Evolutionary conservation across 2,797 vertebrate species (phyloP).

Genomic region (Hoplostethus atlanticus): DNA sequence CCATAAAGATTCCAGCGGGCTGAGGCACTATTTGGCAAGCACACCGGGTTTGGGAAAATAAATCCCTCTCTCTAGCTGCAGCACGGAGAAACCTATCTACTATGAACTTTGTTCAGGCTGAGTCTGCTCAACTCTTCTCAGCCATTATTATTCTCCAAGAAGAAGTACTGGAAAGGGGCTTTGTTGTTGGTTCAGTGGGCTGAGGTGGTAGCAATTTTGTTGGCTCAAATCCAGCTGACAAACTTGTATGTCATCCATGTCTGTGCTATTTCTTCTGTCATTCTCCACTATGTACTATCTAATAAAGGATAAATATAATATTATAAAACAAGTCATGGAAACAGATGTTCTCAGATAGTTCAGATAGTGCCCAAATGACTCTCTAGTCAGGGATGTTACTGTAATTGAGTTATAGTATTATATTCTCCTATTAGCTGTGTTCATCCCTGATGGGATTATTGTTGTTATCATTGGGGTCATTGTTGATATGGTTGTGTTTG

Average conservation of each 20-base stretch:
- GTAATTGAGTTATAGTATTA: too few species aligned
- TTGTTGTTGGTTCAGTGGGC: constrained; percentile 10
- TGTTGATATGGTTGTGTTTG: neutral
- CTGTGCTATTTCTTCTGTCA: constrained; percentile 1
- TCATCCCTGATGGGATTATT: neutral
- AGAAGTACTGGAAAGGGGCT: neutral
- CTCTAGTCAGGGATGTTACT: neutral
- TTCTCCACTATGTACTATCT: neutral
- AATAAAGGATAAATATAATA: neutral
- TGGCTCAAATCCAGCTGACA: constrained; percentile 12
- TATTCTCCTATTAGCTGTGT: neutral
- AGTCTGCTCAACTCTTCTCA: constrained; percentile 37
- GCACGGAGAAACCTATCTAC: constrained; percentile 52
- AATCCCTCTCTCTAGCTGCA: constrained; percentile 60
- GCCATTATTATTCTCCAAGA: constrained; percentile 30
- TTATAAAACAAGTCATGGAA: too few species aligned
- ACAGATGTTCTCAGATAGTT: too few species aligned
- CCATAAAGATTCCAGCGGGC: constrained; percentile 77
- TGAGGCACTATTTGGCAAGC: constrained; percentile 76
- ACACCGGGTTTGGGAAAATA: constrained; percentile 64
- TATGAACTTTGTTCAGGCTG: constrained; percentile 57
- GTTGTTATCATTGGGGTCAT: too few species aligned
- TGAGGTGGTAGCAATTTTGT: constrained; percentile 14
- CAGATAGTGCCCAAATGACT: too few species aligned
- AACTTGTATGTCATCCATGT: constrained; percentile 5